Evolutionary conservation across 2,888 invertebrate genomes (phyloP).

Genomic region (Silvanus unidentatus): DNA sequence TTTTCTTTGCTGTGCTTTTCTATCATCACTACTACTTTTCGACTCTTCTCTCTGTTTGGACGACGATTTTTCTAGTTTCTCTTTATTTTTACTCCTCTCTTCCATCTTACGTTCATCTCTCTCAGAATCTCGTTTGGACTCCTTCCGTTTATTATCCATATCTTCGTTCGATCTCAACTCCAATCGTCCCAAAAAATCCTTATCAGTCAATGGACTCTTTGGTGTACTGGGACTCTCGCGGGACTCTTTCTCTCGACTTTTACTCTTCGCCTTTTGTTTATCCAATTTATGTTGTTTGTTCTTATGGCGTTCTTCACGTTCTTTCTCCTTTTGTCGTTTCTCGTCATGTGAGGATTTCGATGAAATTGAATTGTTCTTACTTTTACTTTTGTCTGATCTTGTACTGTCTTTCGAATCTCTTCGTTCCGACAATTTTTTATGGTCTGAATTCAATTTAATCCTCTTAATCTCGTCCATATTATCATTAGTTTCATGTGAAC

Average conservation of each 20-base stretch:
- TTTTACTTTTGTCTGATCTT: constrained; percentile 46
- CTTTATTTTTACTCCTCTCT: constrained; percentile 18
- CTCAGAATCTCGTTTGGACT: constrained; percentile 10
- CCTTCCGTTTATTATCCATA: constrained; percentile 53
- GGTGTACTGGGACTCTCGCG: constrained; percentile 31
- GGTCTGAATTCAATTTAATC: constrained; percentile 51
- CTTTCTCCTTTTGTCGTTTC: constrained; percentile 38
- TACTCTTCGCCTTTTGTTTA: constrained; percentile 37
- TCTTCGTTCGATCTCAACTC: constrained; percentile 54
- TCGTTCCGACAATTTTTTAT: constrained; percentile 53
- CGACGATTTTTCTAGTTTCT: constrained; percentile 21
- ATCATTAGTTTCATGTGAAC: constrained; percentile 65
- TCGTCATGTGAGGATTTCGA: constrained; percentile 26
- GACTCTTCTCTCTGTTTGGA: constrained; percentile 19
- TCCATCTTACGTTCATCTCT: constrained; percentile 20
- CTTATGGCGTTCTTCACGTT: constrained; percentile 40
- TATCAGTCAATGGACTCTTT: constrained; percentile 42
- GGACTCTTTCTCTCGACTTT: constrained; percentile 40
- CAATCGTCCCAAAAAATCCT: constrained; percentile 55
- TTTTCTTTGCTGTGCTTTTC: constrained; percentile 29
- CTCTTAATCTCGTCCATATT: constrained; percentile 57
- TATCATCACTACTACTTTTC: constrained; percentile 27
- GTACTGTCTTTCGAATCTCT: constrained; percentile 66
- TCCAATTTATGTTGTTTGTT: constrained; percentile 37
- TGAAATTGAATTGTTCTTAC: constrained; percentile 37